phyloP scores from a whole-genome alignment of 1,140 invertebrate species.

The Aradophagus sp. region DNA sequence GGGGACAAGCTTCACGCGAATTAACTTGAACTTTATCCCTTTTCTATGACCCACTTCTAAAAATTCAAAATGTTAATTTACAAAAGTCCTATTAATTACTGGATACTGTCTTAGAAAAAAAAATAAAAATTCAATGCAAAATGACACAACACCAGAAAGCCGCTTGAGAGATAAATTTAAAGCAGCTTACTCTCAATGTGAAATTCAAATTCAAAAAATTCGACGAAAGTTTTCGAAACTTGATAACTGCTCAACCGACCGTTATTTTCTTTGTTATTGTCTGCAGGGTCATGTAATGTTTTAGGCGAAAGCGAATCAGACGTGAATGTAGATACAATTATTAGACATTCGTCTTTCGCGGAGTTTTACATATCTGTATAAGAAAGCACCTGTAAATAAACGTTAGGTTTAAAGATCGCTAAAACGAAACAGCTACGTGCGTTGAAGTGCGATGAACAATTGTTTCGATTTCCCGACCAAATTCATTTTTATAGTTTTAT shows the following conservation, averaged over 20 bases:
- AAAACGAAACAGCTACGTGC: conserved; percentile 13
- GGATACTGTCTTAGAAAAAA: no score
- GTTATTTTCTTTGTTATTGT: conserved; percentile 22
- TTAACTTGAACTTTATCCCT: no score
- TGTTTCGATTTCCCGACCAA: conserved; percentile 25
- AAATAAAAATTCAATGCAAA: no score
- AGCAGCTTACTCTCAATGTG: no score
- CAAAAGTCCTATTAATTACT: no score
- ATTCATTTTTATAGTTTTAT: conserved; percentile 54
- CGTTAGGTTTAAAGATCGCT: conserved; percentile 46
- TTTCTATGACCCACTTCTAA: no score
- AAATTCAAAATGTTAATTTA: no score
- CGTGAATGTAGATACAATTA: conserved; percentile 31
- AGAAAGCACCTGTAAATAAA: conserved; percentile 62
- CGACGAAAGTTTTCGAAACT: no score
- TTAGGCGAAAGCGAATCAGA: conserved; percentile 9
- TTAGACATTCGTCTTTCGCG: conserved; percentile 50
- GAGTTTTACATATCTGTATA: conserved; percentile 65
- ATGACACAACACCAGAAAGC: no score
- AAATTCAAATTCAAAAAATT: no score
- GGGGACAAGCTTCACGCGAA: no score
- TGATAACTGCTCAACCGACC: conserved; percentile 3
- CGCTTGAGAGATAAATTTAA: no score
- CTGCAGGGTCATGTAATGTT: conserved; percentile 36
- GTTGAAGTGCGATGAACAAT: conserved; percentile 35